Evolutionary conservation across 1,140 invertebrate genomes (phyloP), one percentile per base, ranked within the genome.

Genomic region (Lordiphosa clarofinis): DNA sequence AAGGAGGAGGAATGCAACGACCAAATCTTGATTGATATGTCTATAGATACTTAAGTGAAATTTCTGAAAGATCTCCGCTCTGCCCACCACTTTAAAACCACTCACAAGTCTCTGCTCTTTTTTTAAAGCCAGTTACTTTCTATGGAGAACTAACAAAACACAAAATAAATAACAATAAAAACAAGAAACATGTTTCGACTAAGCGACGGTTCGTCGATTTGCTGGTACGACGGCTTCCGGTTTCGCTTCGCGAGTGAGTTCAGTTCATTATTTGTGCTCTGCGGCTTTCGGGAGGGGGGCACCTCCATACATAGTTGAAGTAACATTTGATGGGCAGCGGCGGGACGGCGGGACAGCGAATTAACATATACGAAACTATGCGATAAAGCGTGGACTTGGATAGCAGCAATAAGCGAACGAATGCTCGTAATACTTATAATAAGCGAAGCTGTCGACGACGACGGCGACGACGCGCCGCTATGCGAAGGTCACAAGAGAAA

Each of bases 371-470:
- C 63, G 36, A 62, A 82, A 68, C 72, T 82, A 75, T 82, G 67
- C 72, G 76, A 81, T 82, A 76, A 76, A 82, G 75, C 72, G 72
- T 81, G 76, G 75, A 84, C 75, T 74, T 71, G 66, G 75, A 74
- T 81, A 74, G 65, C 72, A 50, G 39, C 62, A 48, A 72, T 31
- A 44, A 37, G 47, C 24, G 24, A 64, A 61, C 53, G 64, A 74
- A 52, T 71, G 58, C 56, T 60, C 28, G 74, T 73, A 79, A 53
- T 70, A 67, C 70, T 84, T 70, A 82, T 75, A 81, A 72, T 82
- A 75, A 82, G 76, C 78, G 59, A 64, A 56, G 65, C 70, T 81
- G 75, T 73, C 52, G 49, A 60, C 67, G 56, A 6, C 33, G 21
- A 21, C 31, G 43, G 31, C 60, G 21, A 21, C 21, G 63, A 81